Base-by-base conservation (phyloP, 2,797 vertebrate genomes). In the Leptatherina wallacei region DNA sequence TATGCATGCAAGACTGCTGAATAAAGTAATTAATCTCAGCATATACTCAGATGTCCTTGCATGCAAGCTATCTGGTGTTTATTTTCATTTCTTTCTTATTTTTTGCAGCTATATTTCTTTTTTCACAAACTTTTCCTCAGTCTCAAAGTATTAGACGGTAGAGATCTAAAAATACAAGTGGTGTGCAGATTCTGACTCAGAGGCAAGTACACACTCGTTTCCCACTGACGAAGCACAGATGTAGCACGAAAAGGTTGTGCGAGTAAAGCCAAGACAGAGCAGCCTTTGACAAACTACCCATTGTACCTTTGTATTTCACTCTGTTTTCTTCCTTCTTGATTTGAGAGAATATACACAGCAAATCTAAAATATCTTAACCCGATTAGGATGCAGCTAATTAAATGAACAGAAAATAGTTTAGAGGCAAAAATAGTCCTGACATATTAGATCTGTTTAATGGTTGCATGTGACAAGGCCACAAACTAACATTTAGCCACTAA, bases 151-250 rank as follows among this genome's bases (percentile, higher is more conserved):
- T 65, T 61, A 54, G 27, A 70, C 35, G 38, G 33, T 32, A 54
- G 22, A 13, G 52, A 62, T 60, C 35, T 69, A 59, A 80, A 67
- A 51, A 49, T 75, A 14, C 20, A 64, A 66, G 65, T 56, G 73
- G 22, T 40, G 18, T 57, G 69, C 73, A 65, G 55, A 68, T 40
- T 51, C 27, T 67, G 80, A 80, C 68, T 82, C 63, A 69, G 49
- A 58, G 71, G 66, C 63, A 14, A 77, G 86, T 35, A 36, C 54
- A 58, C 71, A 72, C 78, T 86, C 80, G 85, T 82, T 86, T 81
- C 42, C 64, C 51, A 32, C 2, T 78, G 87, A 88, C 70, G 73
- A 87, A 81, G 78, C 64, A 71, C 86, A 83, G 86, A 87, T 85
- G 86, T 35, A 71, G 51, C 29, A 44, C 36, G 27, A 57, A 75